Conservation (phyloP, 2,113 vertebrate species). For the Talpa occidentalis region DNA sequence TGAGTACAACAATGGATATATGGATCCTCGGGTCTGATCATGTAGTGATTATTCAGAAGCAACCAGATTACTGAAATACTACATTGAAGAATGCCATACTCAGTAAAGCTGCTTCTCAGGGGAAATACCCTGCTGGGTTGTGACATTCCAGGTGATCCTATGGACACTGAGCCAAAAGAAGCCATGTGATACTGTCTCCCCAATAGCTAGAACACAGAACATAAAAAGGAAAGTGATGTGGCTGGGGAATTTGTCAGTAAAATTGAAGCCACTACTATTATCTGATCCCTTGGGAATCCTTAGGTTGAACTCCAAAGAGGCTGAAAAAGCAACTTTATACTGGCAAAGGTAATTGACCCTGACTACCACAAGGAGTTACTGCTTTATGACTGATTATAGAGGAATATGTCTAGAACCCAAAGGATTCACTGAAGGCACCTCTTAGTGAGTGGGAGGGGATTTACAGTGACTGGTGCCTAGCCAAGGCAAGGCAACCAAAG, state of each 20-base stretch:
- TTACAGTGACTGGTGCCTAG: background rate
- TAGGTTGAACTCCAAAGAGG: background rate
- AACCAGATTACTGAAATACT: background rate
- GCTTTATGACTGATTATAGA: too few species aligned
- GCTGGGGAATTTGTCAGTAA: background rate
- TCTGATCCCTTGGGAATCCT: background rate
- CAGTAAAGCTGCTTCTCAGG: background rate
- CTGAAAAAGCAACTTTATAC: background rate
- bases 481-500: background rate
- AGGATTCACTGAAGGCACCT: accelerated
- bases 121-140: background rate
- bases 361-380: background rate
- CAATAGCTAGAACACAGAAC: background rate
- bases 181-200: background rate
- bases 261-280: background rate
- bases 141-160: background rate
- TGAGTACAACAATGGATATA: background rate
- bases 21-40: background rate
- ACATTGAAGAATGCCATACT: background rate
- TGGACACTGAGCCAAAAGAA: background rate
- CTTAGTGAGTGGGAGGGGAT: background rate
- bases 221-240: accelerated
- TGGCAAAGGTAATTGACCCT: background rate
- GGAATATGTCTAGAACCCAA: too few species aligned
- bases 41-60: background rate